Evolutionary conservation across 2,113 vertebrate species (phyloP).

Genomic region (Peromyscus leucopus): DNA sequence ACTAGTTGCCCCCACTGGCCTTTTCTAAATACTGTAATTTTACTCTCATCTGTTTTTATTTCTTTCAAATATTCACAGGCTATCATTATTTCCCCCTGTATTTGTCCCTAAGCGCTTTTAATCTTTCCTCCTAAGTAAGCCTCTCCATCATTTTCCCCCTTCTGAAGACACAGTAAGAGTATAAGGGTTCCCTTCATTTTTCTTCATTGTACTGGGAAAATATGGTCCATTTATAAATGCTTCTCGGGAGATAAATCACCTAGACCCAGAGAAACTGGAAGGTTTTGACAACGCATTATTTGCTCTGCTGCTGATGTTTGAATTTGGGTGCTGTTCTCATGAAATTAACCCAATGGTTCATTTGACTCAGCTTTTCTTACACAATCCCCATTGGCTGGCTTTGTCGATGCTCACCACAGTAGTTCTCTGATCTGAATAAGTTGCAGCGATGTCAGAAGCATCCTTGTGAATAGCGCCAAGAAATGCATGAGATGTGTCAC

Average conservation of each 20-base stretch:
- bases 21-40: conserved; percentile 80
- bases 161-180: conserved; percentile 13
- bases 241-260: conserved; percentile 66
- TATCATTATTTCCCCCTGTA: conserved; percentile 67
- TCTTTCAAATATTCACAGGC: conserved; percentile 73
- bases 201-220: conserved; percentile 63
- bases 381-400: neutral
- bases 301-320: conserved; percentile 53
- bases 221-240: conserved; percentile 58
- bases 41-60: conserved; percentile 74
- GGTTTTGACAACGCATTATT: conserved; percentile 63
- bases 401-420: neutral
- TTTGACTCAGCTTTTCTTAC: neutral
- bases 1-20: conserved; percentile 63
- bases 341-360: conserved; percentile 6
- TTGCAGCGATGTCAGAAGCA: neutral
- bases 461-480: conserved; percentile 10
- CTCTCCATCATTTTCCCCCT: conserved; percentile 45
- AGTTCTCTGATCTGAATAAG: neutral
- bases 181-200: conserved; percentile 61
- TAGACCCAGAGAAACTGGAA: neutral
- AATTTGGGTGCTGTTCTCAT: conserved; percentile 2
- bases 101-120: conserved; percentile 68
- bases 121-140: conserved; percentile 59
- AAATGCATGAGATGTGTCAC: neutral